Evolutionary conservation across 1,140 invertebrate species (phyloP).

Genomic region (Trachelipus rathkii): DNA sequence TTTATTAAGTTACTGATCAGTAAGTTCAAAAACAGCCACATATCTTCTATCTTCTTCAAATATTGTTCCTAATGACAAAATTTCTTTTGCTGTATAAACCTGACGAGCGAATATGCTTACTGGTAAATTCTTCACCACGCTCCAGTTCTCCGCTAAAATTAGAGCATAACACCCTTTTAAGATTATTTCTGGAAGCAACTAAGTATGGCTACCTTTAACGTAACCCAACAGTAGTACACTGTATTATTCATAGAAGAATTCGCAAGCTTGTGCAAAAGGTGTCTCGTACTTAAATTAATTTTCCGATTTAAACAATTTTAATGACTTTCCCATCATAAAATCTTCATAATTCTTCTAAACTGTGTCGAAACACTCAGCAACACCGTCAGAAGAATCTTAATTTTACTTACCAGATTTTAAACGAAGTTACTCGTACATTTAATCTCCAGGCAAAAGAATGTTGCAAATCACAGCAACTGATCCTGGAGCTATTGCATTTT

Average conservation of each 20-base stretch:
- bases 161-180: neutral
- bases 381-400: too few relatives aligned
- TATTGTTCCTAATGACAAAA: neutral
- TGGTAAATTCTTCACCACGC: neutral
- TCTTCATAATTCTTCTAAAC: neutral
- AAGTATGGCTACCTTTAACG: neutral
- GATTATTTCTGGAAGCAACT: neutral
- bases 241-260: neutral
- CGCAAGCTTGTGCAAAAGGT: neutral
- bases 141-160: neutral
- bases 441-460: neutral
- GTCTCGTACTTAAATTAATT: neutral
- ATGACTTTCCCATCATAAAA: neutral
- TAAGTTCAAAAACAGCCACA: neutral
- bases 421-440: neutral
- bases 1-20: neutral
- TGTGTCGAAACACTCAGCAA: neutral
- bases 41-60: neutral
- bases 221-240: neutral
- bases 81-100: neutral
- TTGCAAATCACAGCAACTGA: neutral
- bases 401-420: neutral
- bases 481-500: constrained; percentile 6
- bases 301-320: neutral
- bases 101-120: neutral